Percentiles rank a stretch among this genome's conserved stretches.
Evolutionary conservation across 2,113 vertebrate species (phyloP).

Genomic region (Carassius gibelio): DNA sequence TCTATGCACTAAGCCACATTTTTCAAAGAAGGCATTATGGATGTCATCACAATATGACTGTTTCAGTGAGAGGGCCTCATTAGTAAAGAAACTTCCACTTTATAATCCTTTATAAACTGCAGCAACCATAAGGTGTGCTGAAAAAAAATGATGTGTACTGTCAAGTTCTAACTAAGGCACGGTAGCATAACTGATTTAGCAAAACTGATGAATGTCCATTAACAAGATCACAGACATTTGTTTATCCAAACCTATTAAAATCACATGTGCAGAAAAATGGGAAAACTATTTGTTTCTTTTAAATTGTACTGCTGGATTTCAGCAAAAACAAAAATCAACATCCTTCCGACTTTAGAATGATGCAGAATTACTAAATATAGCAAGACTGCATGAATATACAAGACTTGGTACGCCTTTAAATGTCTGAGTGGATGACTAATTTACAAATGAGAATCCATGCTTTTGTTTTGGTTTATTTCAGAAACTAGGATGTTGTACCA

Average conservation of each 20-base stretch:
- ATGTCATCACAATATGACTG: neutral
- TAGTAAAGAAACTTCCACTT: neutral
- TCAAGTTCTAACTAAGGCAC: neutral
- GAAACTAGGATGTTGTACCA: conserved; percentile 24
- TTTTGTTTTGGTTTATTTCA: conserved; percentile 47
- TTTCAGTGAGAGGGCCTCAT: neutral
- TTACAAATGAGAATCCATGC: conserved; percentile 43
- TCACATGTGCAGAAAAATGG: neutral
- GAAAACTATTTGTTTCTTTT: neutral
- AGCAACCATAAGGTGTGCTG: neutral
- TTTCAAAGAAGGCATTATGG: neutral
- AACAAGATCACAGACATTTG: neutral
- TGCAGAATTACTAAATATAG: conserved; percentile 5
- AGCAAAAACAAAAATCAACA: neutral
- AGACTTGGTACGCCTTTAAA: neutral
- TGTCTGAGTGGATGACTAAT: conserved; percentile 42
- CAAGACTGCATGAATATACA: conserved; percentile 8
- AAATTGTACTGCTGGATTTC: neutral
- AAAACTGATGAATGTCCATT: neutral
- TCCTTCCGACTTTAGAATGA: neutral
- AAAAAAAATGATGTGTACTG: neutral
- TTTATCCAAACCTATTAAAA: neutral
- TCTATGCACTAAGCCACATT: neutral
- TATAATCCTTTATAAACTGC: neutral
- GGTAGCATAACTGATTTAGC: neutral